phyloP scores from a whole-genome alignment of 2,113 vertebrate species.

The Hipposideros armiger region DNA sequence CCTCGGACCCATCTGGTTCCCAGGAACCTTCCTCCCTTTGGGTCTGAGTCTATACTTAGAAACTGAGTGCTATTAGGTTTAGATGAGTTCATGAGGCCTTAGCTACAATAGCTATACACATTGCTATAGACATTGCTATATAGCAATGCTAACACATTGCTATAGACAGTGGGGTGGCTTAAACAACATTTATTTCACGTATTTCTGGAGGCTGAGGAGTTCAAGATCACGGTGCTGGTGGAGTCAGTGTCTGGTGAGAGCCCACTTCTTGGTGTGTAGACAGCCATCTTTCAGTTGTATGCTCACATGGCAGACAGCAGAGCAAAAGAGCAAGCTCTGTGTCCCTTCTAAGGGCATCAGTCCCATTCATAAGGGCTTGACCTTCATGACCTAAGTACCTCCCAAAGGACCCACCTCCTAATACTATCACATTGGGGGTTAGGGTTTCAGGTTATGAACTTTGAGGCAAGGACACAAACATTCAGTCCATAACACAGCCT shows the following conservation, averaged over 20 bases:
- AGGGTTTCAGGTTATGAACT: background rate
- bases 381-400: background rate
- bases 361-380: background rate
- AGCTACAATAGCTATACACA: background rate
- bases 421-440: background rate
- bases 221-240: background rate
- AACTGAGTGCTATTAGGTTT: background rate
- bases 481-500: background rate
- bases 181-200: background rate
- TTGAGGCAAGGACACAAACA: background rate
- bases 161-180: background rate
- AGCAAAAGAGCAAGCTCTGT: background rate
- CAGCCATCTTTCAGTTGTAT: background rate
- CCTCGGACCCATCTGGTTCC: background rate
- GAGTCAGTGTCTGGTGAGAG: background rate
- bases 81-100: background rate
- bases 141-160: background rate
- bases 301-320: background rate
- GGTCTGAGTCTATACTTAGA: background rate
- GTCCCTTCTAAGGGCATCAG: background rate
- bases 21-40: background rate
- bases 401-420: background rate
- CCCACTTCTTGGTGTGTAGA: background rate
- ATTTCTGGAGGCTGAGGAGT: background rate
- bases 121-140: too few species aligned